These are phyloP conservation scores for Aphelenchoides fujianensis DNA, from an alignment of 1,140 invertebrate genomes.

Conservation along the genomic window DNA sequence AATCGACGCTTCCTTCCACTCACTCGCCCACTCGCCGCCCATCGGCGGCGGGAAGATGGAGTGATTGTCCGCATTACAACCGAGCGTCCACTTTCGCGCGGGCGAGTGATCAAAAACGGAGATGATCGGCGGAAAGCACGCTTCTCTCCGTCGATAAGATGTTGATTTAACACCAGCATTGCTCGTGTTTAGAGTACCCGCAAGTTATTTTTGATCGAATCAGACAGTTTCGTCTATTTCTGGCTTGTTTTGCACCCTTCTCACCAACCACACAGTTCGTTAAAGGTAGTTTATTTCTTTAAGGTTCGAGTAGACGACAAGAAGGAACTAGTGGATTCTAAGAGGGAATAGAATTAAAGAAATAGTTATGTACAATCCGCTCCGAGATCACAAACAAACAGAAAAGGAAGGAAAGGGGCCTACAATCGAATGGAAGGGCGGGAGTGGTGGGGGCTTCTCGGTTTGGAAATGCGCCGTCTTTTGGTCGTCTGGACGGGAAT, in stretches of 20 bases:
- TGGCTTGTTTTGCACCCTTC: neutral
- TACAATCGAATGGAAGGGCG: neutral
- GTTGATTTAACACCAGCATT: too few species aligned
- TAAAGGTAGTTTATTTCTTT: neutral
- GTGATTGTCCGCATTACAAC: too few species aligned
- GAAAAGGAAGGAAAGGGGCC: neutral
- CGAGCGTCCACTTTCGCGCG: too few species aligned
- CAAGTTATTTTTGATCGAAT: neutral
- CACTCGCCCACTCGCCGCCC: neutral
- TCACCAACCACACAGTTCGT: neutral
- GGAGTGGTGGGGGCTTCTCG: neutral
- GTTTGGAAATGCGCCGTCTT: neutral
- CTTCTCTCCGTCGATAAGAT: too few species aligned
- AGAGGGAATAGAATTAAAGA: neutral
- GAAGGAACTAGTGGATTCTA: neutral
- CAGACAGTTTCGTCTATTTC: neutral
- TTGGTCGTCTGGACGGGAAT: too few species aligned
- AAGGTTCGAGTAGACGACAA: neutral
- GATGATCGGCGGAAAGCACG: too few species aligned
- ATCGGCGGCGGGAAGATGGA: too few species aligned
- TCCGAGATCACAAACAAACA: neutral
- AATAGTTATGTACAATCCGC: conserved; percentile 1
- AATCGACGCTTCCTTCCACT: neutral
- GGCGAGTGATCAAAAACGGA: too few species aligned
- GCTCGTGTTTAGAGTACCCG: neutral